These are phyloP conservation scores for Amitus sp. DNA, from an alignment of 2,888 invertebrate genomes.

Conservation along the genomic window DNA sequence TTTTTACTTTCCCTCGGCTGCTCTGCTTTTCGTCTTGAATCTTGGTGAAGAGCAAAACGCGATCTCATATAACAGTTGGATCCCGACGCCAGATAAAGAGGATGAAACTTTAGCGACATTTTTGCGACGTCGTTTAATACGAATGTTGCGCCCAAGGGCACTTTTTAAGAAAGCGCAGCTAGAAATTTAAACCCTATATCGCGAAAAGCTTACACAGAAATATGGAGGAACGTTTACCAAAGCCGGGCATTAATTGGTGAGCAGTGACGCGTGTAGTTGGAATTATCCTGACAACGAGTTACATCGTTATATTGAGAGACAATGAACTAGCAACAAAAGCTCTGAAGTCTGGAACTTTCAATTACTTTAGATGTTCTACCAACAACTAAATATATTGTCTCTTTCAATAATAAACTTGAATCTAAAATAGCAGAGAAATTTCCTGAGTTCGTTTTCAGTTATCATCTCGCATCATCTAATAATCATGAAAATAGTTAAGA, in stretches of 20 bases:
- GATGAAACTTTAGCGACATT: conserved; percentile 19
- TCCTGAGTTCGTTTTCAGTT: too few relatives aligned
- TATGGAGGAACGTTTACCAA: conserved; percentile 15
- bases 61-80: conserved; percentile 28
- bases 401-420: too few relatives aligned
- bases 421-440: too few relatives aligned
- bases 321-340: too few relatives aligned
- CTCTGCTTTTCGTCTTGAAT: background rate
- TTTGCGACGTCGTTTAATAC: conserved; percentile 25
- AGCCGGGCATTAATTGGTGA: conserved; percentile 33
- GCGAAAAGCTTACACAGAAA: conserved; percentile 30
- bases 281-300: conserved; percentile 27
- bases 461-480: background rate
- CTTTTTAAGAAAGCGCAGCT: conserved; percentile 27
- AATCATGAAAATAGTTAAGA: too few relatives aligned
- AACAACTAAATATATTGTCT: too few relatives aligned
- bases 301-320: conserved; percentile 8
- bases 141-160: conserved; percentile 14
- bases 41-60: background rate
- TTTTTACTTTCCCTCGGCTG: background rate
- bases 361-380: too few relatives aligned
- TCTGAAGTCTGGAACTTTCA: too few relatives aligned
- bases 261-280: conserved; percentile 24
- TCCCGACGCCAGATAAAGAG: conserved; percentile 30
- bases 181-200: conserved; percentile 31